Percentiles rank a stretch among this genome's conserved stretches.
Evolutionary conservation across 2,113 vertebrate genomes (phyloP).

Genomic region (Solenodon paradoxus): DNA sequence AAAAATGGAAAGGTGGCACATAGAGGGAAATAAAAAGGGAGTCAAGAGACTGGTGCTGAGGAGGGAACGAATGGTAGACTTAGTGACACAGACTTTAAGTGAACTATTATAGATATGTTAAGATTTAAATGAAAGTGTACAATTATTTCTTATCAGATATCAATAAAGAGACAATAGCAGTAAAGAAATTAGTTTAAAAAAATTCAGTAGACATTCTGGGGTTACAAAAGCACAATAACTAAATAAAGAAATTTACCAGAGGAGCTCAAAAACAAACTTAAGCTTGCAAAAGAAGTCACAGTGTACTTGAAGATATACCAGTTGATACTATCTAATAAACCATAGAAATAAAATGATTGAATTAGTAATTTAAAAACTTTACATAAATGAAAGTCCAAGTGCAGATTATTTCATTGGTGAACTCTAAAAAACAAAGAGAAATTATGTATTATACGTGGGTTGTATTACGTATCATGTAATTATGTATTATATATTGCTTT

Average conservation of each 20-base stretch:
- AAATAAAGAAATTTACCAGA: neutral
- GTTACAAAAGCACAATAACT: neutral
- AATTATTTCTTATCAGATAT: neutral
- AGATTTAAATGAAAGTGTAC: neutral
- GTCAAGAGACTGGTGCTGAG: neutral
- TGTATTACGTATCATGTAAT: too few species aligned
- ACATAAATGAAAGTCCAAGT: too few species aligned
- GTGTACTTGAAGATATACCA: neutral
- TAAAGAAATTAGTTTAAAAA: neutral
- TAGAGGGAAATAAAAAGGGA: neutral
- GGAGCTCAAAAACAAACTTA: neutral
- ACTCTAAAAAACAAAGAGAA: too few species aligned
- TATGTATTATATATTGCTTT: too few species aligned
- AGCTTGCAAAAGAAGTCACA: neutral
- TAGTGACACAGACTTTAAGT: neutral
- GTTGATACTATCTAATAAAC: neutral
- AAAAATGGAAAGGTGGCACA: neutral
- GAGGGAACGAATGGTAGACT: neutral
- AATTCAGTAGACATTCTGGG: neutral
- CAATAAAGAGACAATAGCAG: neutral
- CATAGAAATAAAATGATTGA: neutral
- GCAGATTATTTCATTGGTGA: too few species aligned
- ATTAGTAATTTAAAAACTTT: neutral
- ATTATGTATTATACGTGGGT: too few species aligned
- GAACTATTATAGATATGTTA: neutral